Percentiles rank a stretch among this genome's conserved stretches.
Evolutionary conservation across 2,797 vertebrate genomes (phyloP).

Genomic region (Lutjanus campechanus): DNA sequence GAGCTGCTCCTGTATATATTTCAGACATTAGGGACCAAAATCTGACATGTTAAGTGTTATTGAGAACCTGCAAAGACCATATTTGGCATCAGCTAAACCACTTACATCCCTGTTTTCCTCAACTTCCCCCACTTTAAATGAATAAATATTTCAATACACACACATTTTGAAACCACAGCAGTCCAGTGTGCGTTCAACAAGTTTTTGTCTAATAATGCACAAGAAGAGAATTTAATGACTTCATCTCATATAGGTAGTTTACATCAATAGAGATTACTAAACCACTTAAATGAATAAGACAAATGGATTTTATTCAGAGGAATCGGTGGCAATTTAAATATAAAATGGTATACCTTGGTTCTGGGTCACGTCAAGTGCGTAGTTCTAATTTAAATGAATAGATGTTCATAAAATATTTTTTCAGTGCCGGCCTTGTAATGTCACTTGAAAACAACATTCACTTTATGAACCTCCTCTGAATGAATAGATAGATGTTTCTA

Average conservation of each 20-base stretch:
- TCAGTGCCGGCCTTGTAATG: conserved; percentile 1
- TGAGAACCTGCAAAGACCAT: background rate
- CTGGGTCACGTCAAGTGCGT: background rate
- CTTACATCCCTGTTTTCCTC: background rate
- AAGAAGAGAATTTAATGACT: background rate
- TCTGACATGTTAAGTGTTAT: background rate
- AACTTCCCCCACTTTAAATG: conserved; percentile 4
- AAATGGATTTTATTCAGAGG: background rate
- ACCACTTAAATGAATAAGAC: background rate
- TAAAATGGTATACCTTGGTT: background rate
- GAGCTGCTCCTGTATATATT: background rate
- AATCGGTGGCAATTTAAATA: background rate
- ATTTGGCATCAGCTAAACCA: too few relatives aligned
- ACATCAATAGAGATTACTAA: conserved; percentile 1
- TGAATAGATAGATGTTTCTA: conserved; percentile 3
- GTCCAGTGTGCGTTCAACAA: background rate
- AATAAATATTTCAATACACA: background rate
- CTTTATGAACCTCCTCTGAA: background rate
- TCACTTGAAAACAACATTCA: conserved; percentile 1
- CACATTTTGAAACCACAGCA: background rate
- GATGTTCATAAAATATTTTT: background rate
- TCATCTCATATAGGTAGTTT: background rate
- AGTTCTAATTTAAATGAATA: background rate
- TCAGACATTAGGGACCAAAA: background rate
- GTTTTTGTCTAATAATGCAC: background rate